Percentiles rank a stretch among this genome's conserved stretches.
phyloP scores from a whole-genome alignment of 2,113 vertebrate genomes.

The Lagopus leucura region DNA sequence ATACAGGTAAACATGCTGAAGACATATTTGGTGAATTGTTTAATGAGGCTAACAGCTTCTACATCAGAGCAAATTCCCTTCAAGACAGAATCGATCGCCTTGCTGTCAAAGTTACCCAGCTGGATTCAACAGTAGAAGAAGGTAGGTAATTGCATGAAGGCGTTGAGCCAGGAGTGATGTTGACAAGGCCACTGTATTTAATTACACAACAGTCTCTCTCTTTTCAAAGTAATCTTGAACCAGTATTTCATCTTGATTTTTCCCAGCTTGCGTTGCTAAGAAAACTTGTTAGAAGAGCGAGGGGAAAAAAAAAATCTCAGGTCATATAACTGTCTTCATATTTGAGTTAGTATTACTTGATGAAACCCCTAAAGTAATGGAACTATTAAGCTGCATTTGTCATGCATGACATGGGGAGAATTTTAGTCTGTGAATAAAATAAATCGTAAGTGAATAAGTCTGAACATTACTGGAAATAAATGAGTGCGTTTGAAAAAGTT shows the following conservation, averaged over 20 bases:
- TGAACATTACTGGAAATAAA: neutral
- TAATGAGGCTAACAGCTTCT: constrained; percentile 96
- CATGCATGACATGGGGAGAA: neutral
- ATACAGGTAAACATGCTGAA: constrained; percentile 96
- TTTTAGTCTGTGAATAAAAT: neutral
- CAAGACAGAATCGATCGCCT: constrained; percentile 98
- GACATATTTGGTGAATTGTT: constrained; percentile 98
- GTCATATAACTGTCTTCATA: neutral
- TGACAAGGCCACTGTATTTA: constrained; percentile 60
- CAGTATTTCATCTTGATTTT: constrained; percentile 32
- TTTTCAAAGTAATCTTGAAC: constrained; percentile 14
- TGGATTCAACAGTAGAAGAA: constrained; percentile 98
- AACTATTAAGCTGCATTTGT: neutral
- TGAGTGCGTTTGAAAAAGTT: neutral
- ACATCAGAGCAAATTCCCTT: constrained; percentile 95
- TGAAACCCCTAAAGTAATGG: neutral
- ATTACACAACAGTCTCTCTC: constrained; percentile 52
- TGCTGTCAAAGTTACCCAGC: constrained; percentile 97
- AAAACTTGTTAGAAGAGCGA: neutral
- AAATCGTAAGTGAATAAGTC: neutral
- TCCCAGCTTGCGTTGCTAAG: neutral
- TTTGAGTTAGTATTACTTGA: neutral
- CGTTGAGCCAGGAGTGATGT: constrained; percentile 51
- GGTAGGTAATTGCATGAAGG: constrained; percentile 83
- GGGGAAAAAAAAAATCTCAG: neutral